A percentile compares a stretch with the other conserved stretches of the same genome.
These are phyloP conservation scores for Ophioninae sp. DNA, from an alignment of 2,888 invertebrate genomes.

Conservation along the genomic window DNA sequence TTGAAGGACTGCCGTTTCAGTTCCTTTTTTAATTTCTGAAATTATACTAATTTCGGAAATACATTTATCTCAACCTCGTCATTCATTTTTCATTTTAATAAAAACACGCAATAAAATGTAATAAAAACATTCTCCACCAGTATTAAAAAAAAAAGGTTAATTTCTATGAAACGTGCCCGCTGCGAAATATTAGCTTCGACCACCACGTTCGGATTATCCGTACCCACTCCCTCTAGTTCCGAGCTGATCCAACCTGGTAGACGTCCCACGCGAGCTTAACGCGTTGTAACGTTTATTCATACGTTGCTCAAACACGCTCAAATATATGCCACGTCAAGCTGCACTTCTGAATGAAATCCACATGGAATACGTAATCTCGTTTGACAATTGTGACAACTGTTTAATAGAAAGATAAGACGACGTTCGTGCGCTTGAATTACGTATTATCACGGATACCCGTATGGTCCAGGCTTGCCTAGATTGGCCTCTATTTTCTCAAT, in stretches of 20 bases:
- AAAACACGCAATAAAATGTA: too few species aligned
- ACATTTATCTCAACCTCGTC: too few species aligned
- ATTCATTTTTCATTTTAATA: too few species aligned
- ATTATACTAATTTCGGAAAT: too few species aligned
- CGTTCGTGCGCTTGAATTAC: too few species aligned
- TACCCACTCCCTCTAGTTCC: conserved; percentile 13
- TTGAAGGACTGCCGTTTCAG: too few species aligned
- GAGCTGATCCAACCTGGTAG: conserved; percentile 20
- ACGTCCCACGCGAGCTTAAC: conserved; percentile 9
- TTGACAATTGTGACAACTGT: neutral
- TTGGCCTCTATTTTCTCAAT: too few species aligned
- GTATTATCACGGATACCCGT: too few species aligned
- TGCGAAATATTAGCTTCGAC: conserved; percentile 16
- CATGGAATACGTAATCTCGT: neutral
- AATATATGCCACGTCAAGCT: neutral
- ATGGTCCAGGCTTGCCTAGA: too few species aligned
- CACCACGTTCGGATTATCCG: conserved; percentile 23
- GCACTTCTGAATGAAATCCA: neutral
- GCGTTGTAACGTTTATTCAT: conserved; percentile 31
- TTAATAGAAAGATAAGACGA: neutral
- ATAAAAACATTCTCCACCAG: too few species aligned
- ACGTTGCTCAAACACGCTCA: conserved; percentile 12
- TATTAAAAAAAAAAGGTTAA: too few species aligned
- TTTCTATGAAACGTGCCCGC: neutral
- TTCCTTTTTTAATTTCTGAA: too few species aligned